phyloP scores from a whole-genome alignment of 1,140 invertebrate species.

The Apis mellifera region DNA sequence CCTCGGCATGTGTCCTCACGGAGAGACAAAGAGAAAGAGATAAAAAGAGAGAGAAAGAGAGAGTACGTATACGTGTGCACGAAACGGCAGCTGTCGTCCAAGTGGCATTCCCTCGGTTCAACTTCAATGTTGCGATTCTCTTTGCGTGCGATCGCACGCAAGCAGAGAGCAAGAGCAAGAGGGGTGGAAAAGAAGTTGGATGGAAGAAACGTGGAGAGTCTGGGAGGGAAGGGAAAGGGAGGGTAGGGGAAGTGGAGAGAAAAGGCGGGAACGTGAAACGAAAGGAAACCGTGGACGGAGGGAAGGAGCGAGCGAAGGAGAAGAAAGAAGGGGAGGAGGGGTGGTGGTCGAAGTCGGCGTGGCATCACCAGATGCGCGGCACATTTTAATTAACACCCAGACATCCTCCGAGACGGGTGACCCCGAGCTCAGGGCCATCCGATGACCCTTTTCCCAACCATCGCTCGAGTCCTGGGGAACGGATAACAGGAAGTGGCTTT shows the following conservation, averaged over 20 bases:
- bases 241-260: not conserved
- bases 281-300: conserved; percentile 11
- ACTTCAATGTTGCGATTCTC: conserved; percentile 56
- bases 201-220: no score
- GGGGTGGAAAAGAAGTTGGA: no score
- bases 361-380: conserved; percentile 73
- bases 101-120: conserved; percentile 65
- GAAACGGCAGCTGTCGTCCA: conserved; percentile 76
- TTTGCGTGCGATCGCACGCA: conserved; percentile 52
- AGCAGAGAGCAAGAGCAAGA: conserved; percentile 5
- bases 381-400: conserved; percentile 79
- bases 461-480: conserved; percentile 38
- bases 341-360: conserved; percentile 60
- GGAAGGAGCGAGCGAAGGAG: conserved; percentile 1
- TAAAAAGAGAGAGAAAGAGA: not conserved
- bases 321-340: conserved; percentile 11
- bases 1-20: conserved; percentile 52
- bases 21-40: not conserved
- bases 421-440: conserved; percentile 75
- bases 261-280: conserved; percentile 3
- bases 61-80: conserved; percentile 26
- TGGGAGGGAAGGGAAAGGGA: not conserved
- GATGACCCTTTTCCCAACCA: conserved; percentile 72
- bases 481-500: conserved; percentile 57
- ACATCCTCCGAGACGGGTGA: conserved; percentile 78